phyloP scores from a whole-genome alignment of 2,888 invertebrate genomes.

The Chromoteleia sp. region DNA sequence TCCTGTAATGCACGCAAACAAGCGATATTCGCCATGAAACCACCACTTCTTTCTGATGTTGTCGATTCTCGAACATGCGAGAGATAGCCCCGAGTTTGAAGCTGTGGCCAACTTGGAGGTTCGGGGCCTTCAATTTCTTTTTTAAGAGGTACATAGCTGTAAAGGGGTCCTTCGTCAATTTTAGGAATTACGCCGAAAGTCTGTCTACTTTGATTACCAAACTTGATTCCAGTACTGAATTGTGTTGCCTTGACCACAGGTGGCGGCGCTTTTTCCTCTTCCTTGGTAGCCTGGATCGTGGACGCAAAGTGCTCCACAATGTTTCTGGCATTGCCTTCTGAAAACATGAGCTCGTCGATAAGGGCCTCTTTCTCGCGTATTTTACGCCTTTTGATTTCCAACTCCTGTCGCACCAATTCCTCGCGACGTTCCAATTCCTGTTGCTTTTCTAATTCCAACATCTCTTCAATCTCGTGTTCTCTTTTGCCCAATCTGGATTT shows the following conservation, averaged over 20 bases:
- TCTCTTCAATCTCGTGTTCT: slow-evolving; percentile 94
- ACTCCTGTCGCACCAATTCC: slow-evolving; percentile 87
- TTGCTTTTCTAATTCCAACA: slow-evolving; percentile 92
- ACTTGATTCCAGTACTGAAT: slow-evolving; percentile 95
- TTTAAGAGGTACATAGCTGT: slow-evolving; percentile 87
- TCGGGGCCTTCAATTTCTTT: slow-evolving; percentile 89
- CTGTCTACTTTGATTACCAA: slow-evolving; percentile 88
- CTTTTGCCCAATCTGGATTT: slow-evolving; percentile 91
- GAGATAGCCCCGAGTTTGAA: slow-evolving; percentile 89
- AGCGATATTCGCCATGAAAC: slow-evolving; percentile 92
- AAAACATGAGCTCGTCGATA: slow-evolving; percentile 97
- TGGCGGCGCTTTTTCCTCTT: slow-evolving; percentile 87
- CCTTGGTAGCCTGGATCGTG: slow-evolving; percentile 88
- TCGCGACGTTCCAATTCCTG: slow-evolving; percentile 90
- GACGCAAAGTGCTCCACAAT: slow-evolving; percentile 93
- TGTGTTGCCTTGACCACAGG: slow-evolving; percentile 87
- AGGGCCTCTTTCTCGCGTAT: slow-evolving; percentile 95
- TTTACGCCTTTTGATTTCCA: slow-evolving; percentile 92
- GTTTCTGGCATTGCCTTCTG: slow-evolving; percentile 94
- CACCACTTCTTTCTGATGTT: slow-evolving; percentile 93
- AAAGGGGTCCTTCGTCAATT: slow-evolving; percentile 92
- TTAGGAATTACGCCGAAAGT: slow-evolving; percentile 89
- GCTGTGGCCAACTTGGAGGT: slow-evolving; percentile 88
- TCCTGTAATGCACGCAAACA: slow-evolving; percentile 95
- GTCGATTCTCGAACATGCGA: slow-evolving; percentile 91